phyloP scores from a whole-genome alignment of 2,888 invertebrate species.

The Lithophane socia region DNA sequence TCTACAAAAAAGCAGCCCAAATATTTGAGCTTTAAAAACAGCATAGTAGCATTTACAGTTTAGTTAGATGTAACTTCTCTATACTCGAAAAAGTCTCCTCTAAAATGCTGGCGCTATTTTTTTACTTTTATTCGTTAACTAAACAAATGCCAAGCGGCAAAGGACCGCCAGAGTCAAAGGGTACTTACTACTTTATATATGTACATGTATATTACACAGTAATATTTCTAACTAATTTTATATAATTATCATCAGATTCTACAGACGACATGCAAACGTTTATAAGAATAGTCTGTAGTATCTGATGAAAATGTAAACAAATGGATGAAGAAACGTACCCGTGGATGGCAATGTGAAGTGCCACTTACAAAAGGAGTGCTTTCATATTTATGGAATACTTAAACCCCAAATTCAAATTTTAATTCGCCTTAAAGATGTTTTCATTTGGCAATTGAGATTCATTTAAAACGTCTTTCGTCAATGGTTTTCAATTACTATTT shows the following conservation, averaged over 20 bases:
- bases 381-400: too few species aligned
- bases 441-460: too few species aligned
- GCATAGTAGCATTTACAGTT: slow-evolving; percentile 51
- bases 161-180: slow-evolving; percentile 32
- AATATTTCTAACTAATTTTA: slow-evolving; percentile 7
- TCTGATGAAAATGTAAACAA: too few species aligned
- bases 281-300: too few species aligned
- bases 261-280: background rate
- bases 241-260: background rate
- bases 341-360: too few species aligned
- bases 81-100: slow-evolving; percentile 49
- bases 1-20: slow-evolving; percentile 32
- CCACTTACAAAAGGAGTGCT: too few species aligned
- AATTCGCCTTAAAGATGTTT: too few species aligned
- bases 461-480: too few species aligned
- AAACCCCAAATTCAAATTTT: too few species aligned
- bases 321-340: too few species aligned
- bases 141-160: slow-evolving; percentile 48
- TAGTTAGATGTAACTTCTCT: slow-evolving; percentile 53
- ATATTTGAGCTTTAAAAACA: slow-evolving; percentile 56
- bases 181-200: slow-evolving; percentile 11
- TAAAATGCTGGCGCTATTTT: slow-evolving; percentile 40
- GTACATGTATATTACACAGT: too few species aligned
- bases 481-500: too few species aligned
- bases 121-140: slow-evolving; percentile 47